These are phyloP conservation scores for Artemia franciscana DNA, from an alignment of 1,140 invertebrate species.

Conservation along the genomic window DNA sequence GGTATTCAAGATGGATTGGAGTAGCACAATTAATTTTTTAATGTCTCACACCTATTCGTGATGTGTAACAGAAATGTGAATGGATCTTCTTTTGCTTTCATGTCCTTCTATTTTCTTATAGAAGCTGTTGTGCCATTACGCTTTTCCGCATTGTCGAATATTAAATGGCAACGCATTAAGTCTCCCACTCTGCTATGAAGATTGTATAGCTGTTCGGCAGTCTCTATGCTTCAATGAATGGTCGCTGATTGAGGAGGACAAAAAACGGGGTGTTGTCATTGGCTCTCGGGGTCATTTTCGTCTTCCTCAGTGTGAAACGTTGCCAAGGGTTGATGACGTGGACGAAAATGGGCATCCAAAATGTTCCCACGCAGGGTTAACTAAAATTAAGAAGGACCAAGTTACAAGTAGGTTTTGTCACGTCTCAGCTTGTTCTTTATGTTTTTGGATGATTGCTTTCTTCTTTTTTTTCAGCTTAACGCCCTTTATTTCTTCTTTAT, in stretches of 20 bases:
- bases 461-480: no score
- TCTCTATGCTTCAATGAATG: slow-evolving; percentile 81
- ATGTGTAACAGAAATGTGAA: no score
- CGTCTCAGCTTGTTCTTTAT: no score
- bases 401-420: slow-evolving; percentile 38
- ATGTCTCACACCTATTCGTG: no score
- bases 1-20: no score
- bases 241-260: slow-evolving; percentile 70
- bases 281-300: slow-evolving; percentile 62
- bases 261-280: slow-evolving; percentile 44
- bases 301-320: slow-evolving; percentile 53
- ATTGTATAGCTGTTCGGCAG: slow-evolving; percentile 67
- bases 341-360: slow-evolving; percentile 22
- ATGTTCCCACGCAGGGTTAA: slow-evolving; percentile 59
- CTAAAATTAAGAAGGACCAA: slow-evolving; percentile 45
- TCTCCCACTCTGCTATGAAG: slow-evolving; percentile 65
- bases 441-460: no score
- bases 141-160: slow-evolving; percentile 61
- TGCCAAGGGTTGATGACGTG: slow-evolving; percentile 34
- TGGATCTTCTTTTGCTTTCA: no score
- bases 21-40: no score
- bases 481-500: no score
- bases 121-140: slow-evolving; percentile 69
- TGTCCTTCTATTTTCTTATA: no score
- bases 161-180: slow-evolving; percentile 23